Base-by-base conservation (phyloP, 2,797 vertebrate species). In the Myripristis jacobus region DNA sequence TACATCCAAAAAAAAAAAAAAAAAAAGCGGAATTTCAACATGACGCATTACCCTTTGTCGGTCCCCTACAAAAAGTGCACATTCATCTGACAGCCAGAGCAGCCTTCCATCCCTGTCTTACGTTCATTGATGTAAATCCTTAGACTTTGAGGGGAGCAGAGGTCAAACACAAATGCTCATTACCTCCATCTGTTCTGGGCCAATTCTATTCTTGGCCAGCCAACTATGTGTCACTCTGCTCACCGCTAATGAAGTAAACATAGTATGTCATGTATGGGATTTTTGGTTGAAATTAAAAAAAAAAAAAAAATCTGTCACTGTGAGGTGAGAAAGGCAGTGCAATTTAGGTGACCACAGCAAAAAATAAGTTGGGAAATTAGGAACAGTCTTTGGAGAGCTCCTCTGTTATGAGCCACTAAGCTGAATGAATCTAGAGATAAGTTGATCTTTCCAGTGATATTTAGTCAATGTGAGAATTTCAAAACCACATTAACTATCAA, bases 111-210 rank as follows among this genome's bases (percentile, higher is more conserved):
- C 27, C 19, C 41, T n/a, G 13, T 74, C 70, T 54, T 55, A 50
- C 47, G 52, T 79, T 79, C 51, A 69, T 63, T 51, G 57, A 74
- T 74, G 63, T 73, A 68, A 76, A 68, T 84, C 66, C 38, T 78
- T 59, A 24, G 56, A 59, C 61, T 67, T 36, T 48, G 36, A 70
- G 19, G 48, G 53, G 68, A 50, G 56, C 54, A 5, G 12, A 22
- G 69, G 77, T 80, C 71, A 80, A 84, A 76, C 73, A 77, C 69
- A 80, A 75, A 78, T 46, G 19, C 70, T 81, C 73, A 83, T 82
- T 79, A 80, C 66, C 66, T 74, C 70, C 77, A 66, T 81, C 51
- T 79, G 77, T 63, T 64, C 31, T n/a, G 55, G 9, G 41, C 64
- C 82, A 77, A 73, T 52, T 62, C 73, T 74, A 56, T 24, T 73